Conservation (phyloP, 2,888 invertebrate species). For the Epirrhoe tristata region DNA sequence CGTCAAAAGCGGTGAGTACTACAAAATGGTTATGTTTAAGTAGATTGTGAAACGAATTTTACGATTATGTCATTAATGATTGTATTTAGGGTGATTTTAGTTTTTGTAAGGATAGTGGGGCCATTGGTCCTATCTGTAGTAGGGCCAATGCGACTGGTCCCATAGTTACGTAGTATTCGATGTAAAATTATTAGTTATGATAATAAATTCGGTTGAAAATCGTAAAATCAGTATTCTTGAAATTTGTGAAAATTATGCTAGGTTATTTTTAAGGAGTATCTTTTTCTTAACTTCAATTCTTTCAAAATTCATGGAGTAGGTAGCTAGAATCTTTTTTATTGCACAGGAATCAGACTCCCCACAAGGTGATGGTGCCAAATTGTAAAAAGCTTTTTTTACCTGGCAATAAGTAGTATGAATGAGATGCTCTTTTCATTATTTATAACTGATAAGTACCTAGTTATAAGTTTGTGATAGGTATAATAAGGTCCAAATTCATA, state of each 20-base stretch:
- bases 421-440: conserved; percentile 62
- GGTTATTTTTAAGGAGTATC: conserved; percentile 63
- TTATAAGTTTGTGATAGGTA: conserved; percentile 52
- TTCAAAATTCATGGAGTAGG: conserved; percentile 13
- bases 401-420: conserved; percentile 48
- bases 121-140: not conserved
- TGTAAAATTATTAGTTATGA: not conserved
- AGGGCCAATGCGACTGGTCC: not conserved
- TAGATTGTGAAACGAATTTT: conserved; percentile 38
- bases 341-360: conserved; percentile 1
- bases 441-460: conserved; percentile 37
- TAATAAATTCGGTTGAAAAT: conserved; percentile 21
- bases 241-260: conserved; percentile 50
- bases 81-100: not conserved
- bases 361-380: conserved; percentile 46
- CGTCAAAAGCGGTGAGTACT: conserved; percentile 88
- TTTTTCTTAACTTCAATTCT: conserved; percentile 54
- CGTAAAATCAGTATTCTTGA: conserved; percentile 55
- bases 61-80: conserved; percentile 27
- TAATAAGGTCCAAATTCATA: conserved; percentile 59
- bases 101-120: not conserved
- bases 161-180: not conserved
- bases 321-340: conserved; percentile 20
- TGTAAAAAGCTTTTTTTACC: conserved; percentile 33
- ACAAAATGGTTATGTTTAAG: conserved; percentile 58